phyloP scores from a whole-genome alignment of 2,797 vertebrate species.

The Gila robusta region DNA sequence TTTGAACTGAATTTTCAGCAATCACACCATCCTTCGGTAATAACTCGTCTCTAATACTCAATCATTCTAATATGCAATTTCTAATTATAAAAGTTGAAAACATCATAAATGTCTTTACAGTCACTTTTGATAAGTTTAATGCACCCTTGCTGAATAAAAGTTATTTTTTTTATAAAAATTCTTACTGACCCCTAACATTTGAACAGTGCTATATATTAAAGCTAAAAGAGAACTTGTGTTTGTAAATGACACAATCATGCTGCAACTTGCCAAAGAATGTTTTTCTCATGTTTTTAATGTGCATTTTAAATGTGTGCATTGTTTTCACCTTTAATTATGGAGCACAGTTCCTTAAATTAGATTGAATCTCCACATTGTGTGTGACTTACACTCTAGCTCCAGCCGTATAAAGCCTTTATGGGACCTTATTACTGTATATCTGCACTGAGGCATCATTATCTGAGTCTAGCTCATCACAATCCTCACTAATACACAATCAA shows the following conservation, averaged over 20 bases:
- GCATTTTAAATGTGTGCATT: neutral
- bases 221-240: neutral
- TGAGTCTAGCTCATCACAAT: conserved; percentile 40
- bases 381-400: neutral
- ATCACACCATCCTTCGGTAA: too few species aligned
- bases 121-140: neutral
- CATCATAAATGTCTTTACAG: neutral
- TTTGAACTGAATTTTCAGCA: too few species aligned
- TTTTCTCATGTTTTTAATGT: neutral
- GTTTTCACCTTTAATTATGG: neutral
- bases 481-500: conserved; percentile 52
- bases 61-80: too few species aligned
- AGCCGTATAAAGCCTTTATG: conserved; percentile 20
- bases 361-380: neutral
- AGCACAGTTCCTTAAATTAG: neutral
- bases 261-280: neutral
- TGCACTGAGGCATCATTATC: conserved; percentile 37
- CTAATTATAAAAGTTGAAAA: too few species aligned
- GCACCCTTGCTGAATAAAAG: neutral
- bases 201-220: neutral
- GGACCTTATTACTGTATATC: conserved; percentile 37
- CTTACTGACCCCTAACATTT: neutral
- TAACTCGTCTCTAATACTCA: too few species aligned
- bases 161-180: too few species aligned
- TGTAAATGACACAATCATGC: neutral